Base-by-base conservation (phyloP, 2,113 vertebrate genomes). In the Phoenicopterus ruber region DNA sequence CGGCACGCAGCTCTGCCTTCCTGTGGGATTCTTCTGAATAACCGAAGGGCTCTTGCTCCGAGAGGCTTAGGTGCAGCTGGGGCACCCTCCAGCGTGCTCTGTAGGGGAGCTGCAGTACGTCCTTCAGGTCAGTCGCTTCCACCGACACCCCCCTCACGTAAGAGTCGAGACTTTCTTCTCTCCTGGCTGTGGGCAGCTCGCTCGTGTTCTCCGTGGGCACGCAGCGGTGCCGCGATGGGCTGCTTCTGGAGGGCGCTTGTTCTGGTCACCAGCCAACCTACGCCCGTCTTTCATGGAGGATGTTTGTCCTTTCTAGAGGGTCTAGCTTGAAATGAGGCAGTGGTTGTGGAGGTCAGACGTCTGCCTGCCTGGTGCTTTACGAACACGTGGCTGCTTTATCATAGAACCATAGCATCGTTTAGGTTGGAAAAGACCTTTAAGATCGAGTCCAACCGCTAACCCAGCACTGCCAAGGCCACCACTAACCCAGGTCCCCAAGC, bases 291-390 rank as follows among this genome's bases (percentile, higher is more conserved):
- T 11, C 61, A 1, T 15, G 59, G 42, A 24, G 71, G 31, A 19
- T 8, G 36, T 25, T n/a, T 42, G 25, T 58, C 31, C 83, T 58
- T 77, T 24, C 6, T 6, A 2, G 54, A 36, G 54, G 62, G 17
- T 25, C 36, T 25, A 6, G 32, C 25, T 21, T 13, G 54, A 9
- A 17, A 20, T 2, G 16, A 36, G 61, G 52, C 36, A n/a, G 17
- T 1, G 11, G 36, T 9, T 42, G 18, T 8, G 58, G 50, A 16
- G 16, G 17, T 42, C 17, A 6, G 19, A 19, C 4, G 1, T 11
- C n/a, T 16, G 25, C 0, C 5, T 24, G 29, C 40, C 74, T 29
- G 29, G 9, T 34, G 58, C 66, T 40, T 24, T 26, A 20, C 2
- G 13, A 19, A 31, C 40, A 12, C 0, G 7, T 13, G 62, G 63